Conservation (phyloP, 1,140 invertebrate species). For the Euschistus heros region DNA sequence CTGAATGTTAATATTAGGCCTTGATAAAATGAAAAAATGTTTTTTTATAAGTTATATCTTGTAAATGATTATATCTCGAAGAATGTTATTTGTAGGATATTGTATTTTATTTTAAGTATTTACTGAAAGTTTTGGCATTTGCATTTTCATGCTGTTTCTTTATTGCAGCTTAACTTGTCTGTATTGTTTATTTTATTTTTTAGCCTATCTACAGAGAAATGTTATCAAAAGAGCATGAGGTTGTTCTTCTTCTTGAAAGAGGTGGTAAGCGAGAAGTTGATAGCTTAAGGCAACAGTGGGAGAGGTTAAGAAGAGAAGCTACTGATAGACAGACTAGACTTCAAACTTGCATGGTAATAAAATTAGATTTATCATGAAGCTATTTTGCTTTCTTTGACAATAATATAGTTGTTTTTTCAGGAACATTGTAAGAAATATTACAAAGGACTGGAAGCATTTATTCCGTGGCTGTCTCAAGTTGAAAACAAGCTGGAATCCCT, state of each 20-base stretch:
- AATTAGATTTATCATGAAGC: not conserved
- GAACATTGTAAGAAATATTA: conserved; percentile 89
- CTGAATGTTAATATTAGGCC: too few species aligned
- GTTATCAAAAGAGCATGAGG: conserved; percentile 80
- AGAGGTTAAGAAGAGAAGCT: conserved; percentile 74
- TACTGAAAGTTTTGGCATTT: too few species aligned
- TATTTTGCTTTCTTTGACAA: too few species aligned
- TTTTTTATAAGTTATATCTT: too few species aligned
- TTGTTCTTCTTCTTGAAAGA: conserved; percentile 88
- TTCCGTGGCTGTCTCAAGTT: conserved; percentile 76
- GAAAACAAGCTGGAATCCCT: conserved; percentile 74
- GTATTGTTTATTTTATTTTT: conserved; percentile 25
- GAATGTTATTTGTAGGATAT: too few species aligned
- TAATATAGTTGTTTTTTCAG: conserved; percentile 1
- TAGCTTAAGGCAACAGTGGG: conserved; percentile 79
- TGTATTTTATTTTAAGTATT: too few species aligned
- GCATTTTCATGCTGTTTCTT: too few species aligned
- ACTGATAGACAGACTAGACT: conserved; percentile 72
- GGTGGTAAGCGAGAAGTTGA: conserved; percentile 70
- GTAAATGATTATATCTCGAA: too few species aligned
- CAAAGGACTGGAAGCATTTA: conserved; percentile 67
- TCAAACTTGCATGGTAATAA: conserved; percentile 60
- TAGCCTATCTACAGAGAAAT: conserved; percentile 76
- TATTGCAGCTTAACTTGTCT: not conserved
- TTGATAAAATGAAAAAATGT: too few species aligned